phyloP scores from a whole-genome alignment of 1,140 invertebrate genomes.

The Drosophila bocqueti region DNA sequence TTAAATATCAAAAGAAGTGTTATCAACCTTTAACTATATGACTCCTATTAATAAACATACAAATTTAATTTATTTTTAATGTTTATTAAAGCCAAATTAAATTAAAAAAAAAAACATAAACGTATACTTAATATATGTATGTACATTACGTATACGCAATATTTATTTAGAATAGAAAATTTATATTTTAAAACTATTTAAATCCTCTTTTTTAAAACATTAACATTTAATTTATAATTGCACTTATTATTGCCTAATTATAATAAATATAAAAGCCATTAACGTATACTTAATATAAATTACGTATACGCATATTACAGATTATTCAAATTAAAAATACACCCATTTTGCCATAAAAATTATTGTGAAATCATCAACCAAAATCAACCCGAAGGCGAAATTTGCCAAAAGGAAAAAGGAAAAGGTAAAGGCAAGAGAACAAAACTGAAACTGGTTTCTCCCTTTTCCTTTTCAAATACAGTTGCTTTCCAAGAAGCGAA shows the following conservation, averaged over 20 bases:
- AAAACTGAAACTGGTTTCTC: slow-evolving; percentile 79
- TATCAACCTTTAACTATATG: too few species aligned
- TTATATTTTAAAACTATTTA: too few species aligned
- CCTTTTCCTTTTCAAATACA: slow-evolving; percentile 83
- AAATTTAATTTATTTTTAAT: too few species aligned
- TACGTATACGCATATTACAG: not conserved
- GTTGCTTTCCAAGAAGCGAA: slow-evolving; percentile 63
- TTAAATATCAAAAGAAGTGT: not conserved
- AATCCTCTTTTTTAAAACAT: not conserved
- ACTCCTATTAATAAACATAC: not conserved
- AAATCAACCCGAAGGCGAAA: slow-evolving; percentile 34
- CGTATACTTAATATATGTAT: not conserved
- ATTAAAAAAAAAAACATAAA: not conserved
- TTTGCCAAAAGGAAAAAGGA: slow-evolving; percentile 70
- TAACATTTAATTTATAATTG: not conserved
- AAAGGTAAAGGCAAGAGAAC: slow-evolving; percentile 30
- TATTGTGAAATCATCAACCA: not conserved
- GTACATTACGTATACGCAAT: not conserved
- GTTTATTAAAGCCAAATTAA: too few species aligned
- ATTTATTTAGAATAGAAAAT: too few species aligned
- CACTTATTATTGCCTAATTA: too few species aligned
- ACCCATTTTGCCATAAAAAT: not conserved
- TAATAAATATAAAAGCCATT: too few species aligned
- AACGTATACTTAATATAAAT: slow-evolving; percentile 2
- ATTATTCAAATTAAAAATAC: not conserved